Percentiles rank a stretch among this genome's conserved stretches.
These are phyloP conservation scores for Larimichthys polyactis DNA, from an alignment of 2,113 vertebrate species.

Conservation along the genomic window DNA sequence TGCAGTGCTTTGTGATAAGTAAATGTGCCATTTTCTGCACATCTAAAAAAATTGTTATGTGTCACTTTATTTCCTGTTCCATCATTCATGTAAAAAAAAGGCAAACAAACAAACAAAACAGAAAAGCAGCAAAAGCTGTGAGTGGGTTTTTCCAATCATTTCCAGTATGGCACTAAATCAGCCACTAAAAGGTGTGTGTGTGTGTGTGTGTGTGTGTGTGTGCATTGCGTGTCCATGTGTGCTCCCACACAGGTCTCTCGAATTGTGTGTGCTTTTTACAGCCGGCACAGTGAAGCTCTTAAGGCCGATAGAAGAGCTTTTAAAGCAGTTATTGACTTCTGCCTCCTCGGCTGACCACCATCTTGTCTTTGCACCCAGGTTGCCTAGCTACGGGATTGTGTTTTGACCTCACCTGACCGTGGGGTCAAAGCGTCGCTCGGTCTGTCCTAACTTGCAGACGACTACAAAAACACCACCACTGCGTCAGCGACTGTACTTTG, in stretches of 20 bases:
- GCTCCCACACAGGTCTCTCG: slow-evolving; percentile 44
- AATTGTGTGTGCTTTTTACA: slow-evolving; percentile 61
- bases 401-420: slow-evolving; percentile 63
- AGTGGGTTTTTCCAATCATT: slow-evolving; percentile 30
- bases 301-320: slow-evolving; percentile 71
- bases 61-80: slow-evolving; percentile 9
- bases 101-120: slow-evolving; percentile 1
- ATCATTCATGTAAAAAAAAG: slow-evolving; percentile 15
- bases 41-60: background rate
- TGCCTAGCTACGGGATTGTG: slow-evolving; percentile 66
- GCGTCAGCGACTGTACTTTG: background rate
- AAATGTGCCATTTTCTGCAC: background rate
- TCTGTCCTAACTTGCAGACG: background rate
- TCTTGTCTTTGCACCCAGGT: slow-evolving; percentile 63
- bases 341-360: slow-evolving; percentile 70
- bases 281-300: slow-evolving; percentile 60
- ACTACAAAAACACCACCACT: background rate
- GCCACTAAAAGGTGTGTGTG: slow-evolving; percentile 52
- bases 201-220: slow-evolving; percentile 22
- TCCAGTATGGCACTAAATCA: slow-evolving; percentile 34
- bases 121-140: slow-evolving; percentile 45
- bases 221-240: slow-evolving; percentile 11
- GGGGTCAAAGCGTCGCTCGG: slow-evolving; percentile 54
- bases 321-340: slow-evolving; percentile 79
- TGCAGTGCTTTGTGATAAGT: background rate